Evolutionary conservation across 2,888 invertebrate genomes (phyloP).

Genomic region (Dugesia japonica): DNA sequence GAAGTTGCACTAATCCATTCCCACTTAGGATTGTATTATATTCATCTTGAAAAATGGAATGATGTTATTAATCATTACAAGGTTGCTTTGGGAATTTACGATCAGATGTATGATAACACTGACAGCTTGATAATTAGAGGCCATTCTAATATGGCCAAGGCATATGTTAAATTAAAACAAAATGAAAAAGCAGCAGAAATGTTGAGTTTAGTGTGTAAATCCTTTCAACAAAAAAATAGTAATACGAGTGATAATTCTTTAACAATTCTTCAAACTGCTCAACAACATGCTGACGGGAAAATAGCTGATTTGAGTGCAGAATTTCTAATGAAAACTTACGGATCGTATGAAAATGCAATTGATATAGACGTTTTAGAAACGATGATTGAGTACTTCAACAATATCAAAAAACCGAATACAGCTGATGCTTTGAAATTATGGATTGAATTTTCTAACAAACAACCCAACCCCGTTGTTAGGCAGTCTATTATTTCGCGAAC

Average conservation of each 20-base stretch:
- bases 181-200: neutral
- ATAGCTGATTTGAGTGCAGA: neutral
- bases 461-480: neutral
- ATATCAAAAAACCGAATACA: neutral
- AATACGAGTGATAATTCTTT: neutral
- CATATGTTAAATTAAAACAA: constrained; percentile 6
- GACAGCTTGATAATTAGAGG: neutral
- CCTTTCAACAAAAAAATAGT: neutral
- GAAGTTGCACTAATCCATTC: constrained; percentile 2
- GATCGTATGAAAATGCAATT: neutral
- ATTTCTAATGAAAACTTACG: neutral
- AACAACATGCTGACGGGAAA: neutral
- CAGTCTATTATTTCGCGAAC: neutral
- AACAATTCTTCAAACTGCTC: neutral
- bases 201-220: constrained; percentile 7
- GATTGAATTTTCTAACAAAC: neutral
- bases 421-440: neutral
- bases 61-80: constrained; percentile 1
- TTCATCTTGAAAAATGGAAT: neutral
- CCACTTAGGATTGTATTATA: neutral
- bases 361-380: neutral
- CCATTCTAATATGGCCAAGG: neutral
- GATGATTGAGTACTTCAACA: neutral
- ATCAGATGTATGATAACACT: neutral
- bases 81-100: neutral